Percentiles rank a stretch among this genome's conserved stretches.
Conservation (phyloP, 2,113 vertebrate genomes). For the Nesoenas mayeri region DNA sequence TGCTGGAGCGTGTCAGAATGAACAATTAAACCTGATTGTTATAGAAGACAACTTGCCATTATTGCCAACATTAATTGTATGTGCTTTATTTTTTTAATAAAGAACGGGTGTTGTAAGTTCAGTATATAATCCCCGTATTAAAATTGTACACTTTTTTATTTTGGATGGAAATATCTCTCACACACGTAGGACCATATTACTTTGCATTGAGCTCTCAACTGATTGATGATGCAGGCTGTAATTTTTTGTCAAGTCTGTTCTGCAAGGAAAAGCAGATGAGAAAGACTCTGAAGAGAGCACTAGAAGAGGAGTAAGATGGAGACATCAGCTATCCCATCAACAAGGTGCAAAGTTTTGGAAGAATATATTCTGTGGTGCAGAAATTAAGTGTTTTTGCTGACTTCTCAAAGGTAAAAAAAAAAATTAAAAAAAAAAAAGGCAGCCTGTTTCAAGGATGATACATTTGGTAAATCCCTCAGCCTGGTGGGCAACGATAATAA, state of each 20-base stretch:
- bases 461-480: background rate
- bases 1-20: slow-evolving; percentile 63
- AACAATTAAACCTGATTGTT: slow-evolving; percentile 75
- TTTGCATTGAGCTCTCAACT: background rate
- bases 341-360: background rate
- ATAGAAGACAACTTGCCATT: slow-evolving; percentile 60
- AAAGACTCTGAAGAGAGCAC: background rate
- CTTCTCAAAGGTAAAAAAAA: background rate
- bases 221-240: background rate
- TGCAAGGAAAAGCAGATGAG: background rate
- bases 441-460: background rate
- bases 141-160: background rate
- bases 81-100: slow-evolving; percentile 64
- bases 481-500: background rate
- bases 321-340: background rate
- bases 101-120: slow-evolving; percentile 4
- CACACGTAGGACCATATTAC: background rate
- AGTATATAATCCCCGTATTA: background rate
- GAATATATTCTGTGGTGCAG: background rate
- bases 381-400: background rate
- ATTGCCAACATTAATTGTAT: slow-evolving; percentile 30
- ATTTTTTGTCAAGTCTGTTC: slow-evolving; percentile 2
- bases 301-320: background rate
- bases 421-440: background rate
- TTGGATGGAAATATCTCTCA: background rate